A percentile compares a stretch with the other conserved stretches of the same genome.
Conservation (phyloP, 2,888 invertebrate species). For the Eudemis profundana region DNA sequence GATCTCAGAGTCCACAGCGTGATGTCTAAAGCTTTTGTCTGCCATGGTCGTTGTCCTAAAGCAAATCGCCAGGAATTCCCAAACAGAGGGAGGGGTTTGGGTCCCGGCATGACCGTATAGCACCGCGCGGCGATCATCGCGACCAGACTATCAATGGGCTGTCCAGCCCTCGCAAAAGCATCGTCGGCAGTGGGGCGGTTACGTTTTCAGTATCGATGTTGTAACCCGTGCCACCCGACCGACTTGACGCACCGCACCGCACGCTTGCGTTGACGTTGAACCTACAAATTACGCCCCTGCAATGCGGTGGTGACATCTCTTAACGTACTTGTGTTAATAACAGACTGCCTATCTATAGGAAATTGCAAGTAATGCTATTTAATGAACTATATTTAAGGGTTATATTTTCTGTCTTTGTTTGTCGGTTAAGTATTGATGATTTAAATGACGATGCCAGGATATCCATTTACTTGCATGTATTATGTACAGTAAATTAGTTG, state of each 20-base stretch:
- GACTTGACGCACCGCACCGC: constrained; percentile 58
- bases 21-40: constrained; percentile 83
- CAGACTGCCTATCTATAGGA: constrained; percentile 54
- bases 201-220: constrained; percentile 72
- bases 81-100: constrained; percentile 89
- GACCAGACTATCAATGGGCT: constrained; percentile 64
- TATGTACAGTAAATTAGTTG: background rate
- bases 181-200: constrained; percentile 71
- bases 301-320: constrained; percentile 59
- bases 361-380: constrained; percentile 31
- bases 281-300: constrained; percentile 46
- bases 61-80: constrained; percentile 94
- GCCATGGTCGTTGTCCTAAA: constrained; percentile 78
- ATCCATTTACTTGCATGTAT: constrained; percentile 5
- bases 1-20: constrained; percentile 80
- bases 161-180: constrained; percentile 65
- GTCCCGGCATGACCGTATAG: constrained; percentile 90
- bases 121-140: constrained; percentile 77
- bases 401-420: constrained; percentile 11
- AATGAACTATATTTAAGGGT: background rate
- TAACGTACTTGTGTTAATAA: constrained; percentile 64
- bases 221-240: constrained; percentile 66
- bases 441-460: background rate
- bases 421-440: background rate
- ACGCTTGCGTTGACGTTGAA: constrained; percentile 55